These are phyloP conservation scores for Strix aluco DNA, from an alignment of 2,113 vertebrate species.

Conservation along the genomic window DNA sequence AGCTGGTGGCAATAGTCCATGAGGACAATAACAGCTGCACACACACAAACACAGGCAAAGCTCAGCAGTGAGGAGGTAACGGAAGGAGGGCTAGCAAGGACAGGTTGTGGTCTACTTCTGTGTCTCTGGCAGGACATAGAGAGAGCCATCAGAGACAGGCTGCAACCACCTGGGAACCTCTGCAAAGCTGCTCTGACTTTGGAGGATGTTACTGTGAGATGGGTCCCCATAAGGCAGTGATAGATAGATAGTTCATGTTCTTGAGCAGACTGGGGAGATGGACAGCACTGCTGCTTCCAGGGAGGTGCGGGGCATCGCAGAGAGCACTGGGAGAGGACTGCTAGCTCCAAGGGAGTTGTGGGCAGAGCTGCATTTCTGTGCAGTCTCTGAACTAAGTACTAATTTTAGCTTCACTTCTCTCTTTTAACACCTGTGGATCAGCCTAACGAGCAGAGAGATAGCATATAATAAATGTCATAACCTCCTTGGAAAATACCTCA, in stretches of 20 bases:
- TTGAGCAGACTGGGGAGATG: not conserved
- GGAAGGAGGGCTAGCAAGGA: not conserved
- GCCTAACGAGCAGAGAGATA: not conserved
- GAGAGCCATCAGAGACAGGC: not conserved
- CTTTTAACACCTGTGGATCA: not conserved
- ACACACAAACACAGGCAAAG: not conserved
- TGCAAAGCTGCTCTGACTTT: not conserved
- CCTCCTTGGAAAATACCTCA: not conserved
- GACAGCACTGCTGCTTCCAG: not conserved
- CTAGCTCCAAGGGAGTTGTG: not conserved
- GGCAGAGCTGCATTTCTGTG: not conserved
- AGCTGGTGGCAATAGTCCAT: not conserved
- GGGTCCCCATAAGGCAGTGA: not conserved
- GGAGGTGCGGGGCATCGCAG: accelerated
- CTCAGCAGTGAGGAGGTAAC: not conserved
- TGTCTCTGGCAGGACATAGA: not conserved
- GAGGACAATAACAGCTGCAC: not conserved
- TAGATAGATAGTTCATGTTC: accelerated
- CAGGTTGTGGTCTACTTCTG: not conserved
- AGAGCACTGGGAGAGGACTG: not conserved
- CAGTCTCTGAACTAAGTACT: not conserved
- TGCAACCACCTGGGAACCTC: not conserved
- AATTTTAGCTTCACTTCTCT: not conserved
- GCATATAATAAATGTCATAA: not conserved
- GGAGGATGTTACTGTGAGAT: not conserved